Evolutionary conservation across 2,797 vertebrate genomes (phyloP), one percentile per base, ranked within the genome.

Genomic region (Chromis chromis): DNA sequence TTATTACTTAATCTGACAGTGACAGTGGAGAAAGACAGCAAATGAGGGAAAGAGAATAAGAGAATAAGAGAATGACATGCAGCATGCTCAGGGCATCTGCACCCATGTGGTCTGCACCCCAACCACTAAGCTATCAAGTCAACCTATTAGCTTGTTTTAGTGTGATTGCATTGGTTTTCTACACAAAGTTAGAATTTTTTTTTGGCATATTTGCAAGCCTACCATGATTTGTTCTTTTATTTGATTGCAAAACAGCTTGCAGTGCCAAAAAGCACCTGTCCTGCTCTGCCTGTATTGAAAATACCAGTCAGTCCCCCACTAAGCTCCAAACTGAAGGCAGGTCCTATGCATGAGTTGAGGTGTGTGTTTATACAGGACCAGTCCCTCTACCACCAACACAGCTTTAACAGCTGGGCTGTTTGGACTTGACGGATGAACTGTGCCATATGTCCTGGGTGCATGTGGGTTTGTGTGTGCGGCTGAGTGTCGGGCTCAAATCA

Each of bases 321-420:
- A 1, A 36, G 48, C 40, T 65, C 24, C 14, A 6, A 25, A 65
- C 48, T 74, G 44, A 60, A 42, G 61, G 53, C 62, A 72, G 72
- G 73, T 71, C 66, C 64, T 63, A 81, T 55, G 65, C 44, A 49
- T 33, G 55, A 61, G 64, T 61, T 33, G 56, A 79, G 65, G 85
- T 86, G 83, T 82, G 72, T 83, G 85, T 89, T 90, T 88, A 81
- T n/a, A 83, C 77, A 86, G 78, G 68, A 87, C 61, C 60, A 64
- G 67, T 62, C 67, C 46, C 74, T 81, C 60, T 84, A 81, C 85
- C 81, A 91, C 90, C 86, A 85, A 82, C 85, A 79, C 57, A 42
- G 88, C 83, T 88, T 91, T 86, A 81, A 88, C 83, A 89, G 89
- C 88, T 89, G 84, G 79, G 61, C 74, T 81, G 78, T 83, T 85